These are phyloP conservation scores for Leptinotarsa lineolata DNA, from an alignment of 1,140 invertebrate genomes.

Conservation along the genomic window DNA sequence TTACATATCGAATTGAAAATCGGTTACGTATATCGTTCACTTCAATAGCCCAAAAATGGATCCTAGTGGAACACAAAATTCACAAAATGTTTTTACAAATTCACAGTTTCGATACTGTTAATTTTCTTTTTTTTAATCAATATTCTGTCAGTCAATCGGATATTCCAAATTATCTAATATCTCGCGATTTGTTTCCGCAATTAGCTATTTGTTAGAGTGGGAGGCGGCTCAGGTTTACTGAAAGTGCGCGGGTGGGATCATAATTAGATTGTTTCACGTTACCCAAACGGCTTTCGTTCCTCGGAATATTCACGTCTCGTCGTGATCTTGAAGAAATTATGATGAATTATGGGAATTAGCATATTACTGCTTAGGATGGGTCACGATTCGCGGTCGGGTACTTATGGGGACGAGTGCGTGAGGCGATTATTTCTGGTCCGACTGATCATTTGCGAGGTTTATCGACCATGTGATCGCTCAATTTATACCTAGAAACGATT, in stretches of 20 bases:
- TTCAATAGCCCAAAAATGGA: too few species aligned
- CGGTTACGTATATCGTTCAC: too few species aligned
- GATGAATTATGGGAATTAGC: slow-evolving; percentile 3
- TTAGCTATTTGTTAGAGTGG: too few species aligned
- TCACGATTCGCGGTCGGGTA: neutral
- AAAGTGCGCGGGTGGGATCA: neutral
- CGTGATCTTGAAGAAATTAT: slow-evolving; percentile 1
- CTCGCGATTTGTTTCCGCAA: too few species aligned
- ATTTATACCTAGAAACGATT: neutral
- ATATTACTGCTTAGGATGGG: neutral
- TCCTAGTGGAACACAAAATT: too few species aligned
- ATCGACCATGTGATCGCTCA: slow-evolving; percentile 2
- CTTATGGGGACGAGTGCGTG: neutral
- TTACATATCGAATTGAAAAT: too few species aligned
- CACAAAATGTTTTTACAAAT: too few species aligned
- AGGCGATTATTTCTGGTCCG: neutral
- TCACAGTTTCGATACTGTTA: too few species aligned
- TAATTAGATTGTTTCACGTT: slow-evolving; percentile 2
- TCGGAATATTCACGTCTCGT: slow-evolving; percentile 3
- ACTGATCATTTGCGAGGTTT: neutral
- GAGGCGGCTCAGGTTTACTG: neutral
- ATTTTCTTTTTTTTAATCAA: too few species aligned
- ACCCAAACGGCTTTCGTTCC: neutral
- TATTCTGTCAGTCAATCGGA: too few species aligned
- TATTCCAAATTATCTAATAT: too few species aligned